Conservation (phyloP, 2,888 invertebrate genomes). For the Drosophila paranaensis region DNA sequence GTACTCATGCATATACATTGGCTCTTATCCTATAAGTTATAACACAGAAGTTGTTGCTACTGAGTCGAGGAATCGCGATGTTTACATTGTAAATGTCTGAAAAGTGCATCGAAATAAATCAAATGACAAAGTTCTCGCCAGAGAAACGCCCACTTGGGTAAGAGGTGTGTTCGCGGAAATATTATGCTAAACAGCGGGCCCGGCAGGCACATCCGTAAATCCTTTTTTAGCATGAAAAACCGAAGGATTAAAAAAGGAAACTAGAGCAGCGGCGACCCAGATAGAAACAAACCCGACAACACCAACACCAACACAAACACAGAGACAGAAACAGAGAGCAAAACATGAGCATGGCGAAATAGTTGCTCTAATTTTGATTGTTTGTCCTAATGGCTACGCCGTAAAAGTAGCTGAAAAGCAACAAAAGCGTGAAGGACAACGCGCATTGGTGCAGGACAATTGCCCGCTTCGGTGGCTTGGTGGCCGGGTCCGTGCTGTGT, state of each 20-base stretch:
- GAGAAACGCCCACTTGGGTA: conserved; percentile 56
- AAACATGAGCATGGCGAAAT: conserved; percentile 46
- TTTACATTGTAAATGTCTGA: conserved; percentile 12
- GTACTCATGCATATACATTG: too few species aligned
- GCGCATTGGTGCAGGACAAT: conserved; percentile 59
- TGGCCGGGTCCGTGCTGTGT: conserved; percentile 18
- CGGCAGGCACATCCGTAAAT: conserved; percentile 61
- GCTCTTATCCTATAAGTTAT: too few species aligned
- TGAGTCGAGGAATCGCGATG: too few species aligned
- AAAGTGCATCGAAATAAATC: conserved; percentile 60
- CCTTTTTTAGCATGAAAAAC: conserved; percentile 78
- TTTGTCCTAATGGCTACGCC: conserved; percentile 69
- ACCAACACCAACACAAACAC: conserved; percentile 7
- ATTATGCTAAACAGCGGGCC: conserved; percentile 62
- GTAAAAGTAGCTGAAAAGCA: conserved; percentile 68
- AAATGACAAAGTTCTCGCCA: conserved; percentile 35
- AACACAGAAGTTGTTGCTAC: too few species aligned
- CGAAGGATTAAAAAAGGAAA: conserved; percentile 81
- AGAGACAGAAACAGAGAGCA: conserved; percentile 15
- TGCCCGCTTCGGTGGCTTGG: conserved; percentile 39
- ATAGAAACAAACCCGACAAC: conserved; percentile 12
- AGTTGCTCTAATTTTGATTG: conserved; percentile 81
- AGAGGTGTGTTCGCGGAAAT: conserved; percentile 53
- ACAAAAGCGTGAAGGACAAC: conserved; percentile 72
- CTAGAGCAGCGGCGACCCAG: conserved; percentile 63